Percentiles rank a stretch among this genome's conserved stretches.
phyloP scores from a whole-genome alignment of 2,888 invertebrate genomes.

The Sturmia bella region DNA sequence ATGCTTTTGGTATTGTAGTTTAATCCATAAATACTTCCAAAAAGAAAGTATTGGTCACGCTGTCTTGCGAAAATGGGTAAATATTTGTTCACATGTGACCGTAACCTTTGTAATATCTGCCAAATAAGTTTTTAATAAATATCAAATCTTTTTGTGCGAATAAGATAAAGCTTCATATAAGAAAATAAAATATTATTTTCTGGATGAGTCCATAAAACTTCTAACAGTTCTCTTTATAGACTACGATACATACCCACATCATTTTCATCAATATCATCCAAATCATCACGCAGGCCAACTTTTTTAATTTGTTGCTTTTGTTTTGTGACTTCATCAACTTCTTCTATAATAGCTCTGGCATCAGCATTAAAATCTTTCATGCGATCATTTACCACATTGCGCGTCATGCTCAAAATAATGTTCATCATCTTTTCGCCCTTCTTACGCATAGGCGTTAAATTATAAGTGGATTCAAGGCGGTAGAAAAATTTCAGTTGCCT shows the following conservation, averaged over 20 bases:
- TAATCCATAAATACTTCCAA: no score
- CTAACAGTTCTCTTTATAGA: neutral
- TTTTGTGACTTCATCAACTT: slow-evolving; percentile 78
- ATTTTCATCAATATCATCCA: slow-evolving; percentile 91
- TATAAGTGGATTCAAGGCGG: slow-evolving; percentile 87
- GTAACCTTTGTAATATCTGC: no score
- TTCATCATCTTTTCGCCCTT: slow-evolving; percentile 86
- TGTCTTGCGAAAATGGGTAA: no score
- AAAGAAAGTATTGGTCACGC: no score
- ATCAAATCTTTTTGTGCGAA: no score
- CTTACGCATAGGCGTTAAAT: slow-evolving; percentile 86
- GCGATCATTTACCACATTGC: slow-evolving; percentile 85
- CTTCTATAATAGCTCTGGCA: slow-evolving; percentile 77
- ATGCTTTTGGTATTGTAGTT: no score
- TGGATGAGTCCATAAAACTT: no score
- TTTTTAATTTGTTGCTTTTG: slow-evolving; percentile 76
- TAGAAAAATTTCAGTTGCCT: slow-evolving; percentile 89
- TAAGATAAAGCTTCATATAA: no score
- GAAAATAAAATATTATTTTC: no score
- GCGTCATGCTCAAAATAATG: slow-evolving; percentile 89
- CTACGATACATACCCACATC: slow-evolving; percentile 84
- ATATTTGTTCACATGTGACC: no score
- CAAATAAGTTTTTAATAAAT: no score
- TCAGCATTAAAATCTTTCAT: slow-evolving; percentile 83
- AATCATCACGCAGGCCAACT: slow-evolving; percentile 87